Percentiles rank a stretch among this genome's conserved stretches.
Conservation (phyloP, 2,888 invertebrate species). For the Gymnocheta viridis region DNA sequence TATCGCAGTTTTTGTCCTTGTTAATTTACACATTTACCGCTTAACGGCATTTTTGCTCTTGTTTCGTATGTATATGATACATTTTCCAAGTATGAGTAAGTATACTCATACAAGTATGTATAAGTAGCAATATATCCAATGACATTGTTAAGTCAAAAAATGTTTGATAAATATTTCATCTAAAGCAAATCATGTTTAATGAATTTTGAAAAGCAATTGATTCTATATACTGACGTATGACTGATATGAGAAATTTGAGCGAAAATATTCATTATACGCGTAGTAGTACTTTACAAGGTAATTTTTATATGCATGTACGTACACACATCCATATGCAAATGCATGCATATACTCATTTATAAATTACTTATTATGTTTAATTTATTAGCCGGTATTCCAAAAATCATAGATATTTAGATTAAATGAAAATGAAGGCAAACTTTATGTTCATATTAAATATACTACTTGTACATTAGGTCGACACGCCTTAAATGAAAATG, state of each 20-base stretch:
- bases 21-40: slow-evolving; percentile 9
- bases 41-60: slow-evolving; percentile 33
- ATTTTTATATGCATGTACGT: not conserved
- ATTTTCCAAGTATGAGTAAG: not conserved
- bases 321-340: too few species aligned
- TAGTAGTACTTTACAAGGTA: not conserved
- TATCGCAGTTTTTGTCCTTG: slow-evolving; percentile 67
- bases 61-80: not conserved
- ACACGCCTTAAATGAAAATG: too few species aligned
- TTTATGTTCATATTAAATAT: too few species aligned
- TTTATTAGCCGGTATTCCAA: too few species aligned
- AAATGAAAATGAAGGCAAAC: too few species aligned
- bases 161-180: slow-evolving; percentile 45
- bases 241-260: not conserved
- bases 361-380: too few species aligned
- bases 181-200: slow-evolving; percentile 48
- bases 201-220: slow-evolving; percentile 46
- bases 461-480: too few species aligned
- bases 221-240: slow-evolving; percentile 33
- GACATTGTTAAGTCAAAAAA: slow-evolving; percentile 59
- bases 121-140: slow-evolving; percentile 26
- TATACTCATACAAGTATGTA: not conserved
- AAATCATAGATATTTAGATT: too few species aligned
- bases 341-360: too few species aligned
- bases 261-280: slow-evolving; percentile 23